Evolutionary conservation across 1,140 invertebrate genomes (phyloP), one percentile per base, ranked within the genome.

Genomic region (Bombus consobrinus): DNA sequence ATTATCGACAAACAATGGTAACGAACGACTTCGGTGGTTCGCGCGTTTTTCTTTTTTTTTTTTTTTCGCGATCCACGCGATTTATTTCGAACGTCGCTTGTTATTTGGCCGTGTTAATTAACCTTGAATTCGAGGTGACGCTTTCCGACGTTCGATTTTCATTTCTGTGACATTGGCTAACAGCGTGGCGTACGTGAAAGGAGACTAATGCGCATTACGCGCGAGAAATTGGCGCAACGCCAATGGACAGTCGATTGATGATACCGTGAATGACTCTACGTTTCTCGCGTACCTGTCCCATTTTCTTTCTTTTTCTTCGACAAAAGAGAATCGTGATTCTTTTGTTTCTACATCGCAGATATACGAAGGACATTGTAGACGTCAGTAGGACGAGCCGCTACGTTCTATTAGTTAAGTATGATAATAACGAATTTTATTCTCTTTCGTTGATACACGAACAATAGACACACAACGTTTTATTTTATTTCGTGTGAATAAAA

Each of bases 141-240:
- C 57, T 85, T 76, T 81, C 81, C 88, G 53, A 81, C 59, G 69
- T 79, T 83, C 64, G 83, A 84, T 85, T 86, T 86, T 88, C 87
- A 86, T 88, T 83, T 82, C 41, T 71, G 72, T 47, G 89, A 84
- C 87, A 84, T 84, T 86, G 89, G 90, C 83, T 86, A 81, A 77
- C 59, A 32, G 13, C 37, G 57, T 78, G 37, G 59, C 37, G 59
- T n/a, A 88, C 71, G 87, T 72, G 77, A 84, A 88, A 72, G 73
- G 66, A 68, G 88, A 90, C 88, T 86, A 87, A 90, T 77, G 72
- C 71, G 86, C 37, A 57, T 77, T 81, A 71, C 59, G 69, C 80
- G 73, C 37, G 37, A 18, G n/a, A 57, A 59, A 22, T 79, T 91
- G 90, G 89, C 73, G 10, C 39, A 22, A 22, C 8, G 87, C 90